Evolutionary conservation across 1,140 invertebrate genomes (phyloP).

Genomic region (Zaprionus inermis): DNA sequence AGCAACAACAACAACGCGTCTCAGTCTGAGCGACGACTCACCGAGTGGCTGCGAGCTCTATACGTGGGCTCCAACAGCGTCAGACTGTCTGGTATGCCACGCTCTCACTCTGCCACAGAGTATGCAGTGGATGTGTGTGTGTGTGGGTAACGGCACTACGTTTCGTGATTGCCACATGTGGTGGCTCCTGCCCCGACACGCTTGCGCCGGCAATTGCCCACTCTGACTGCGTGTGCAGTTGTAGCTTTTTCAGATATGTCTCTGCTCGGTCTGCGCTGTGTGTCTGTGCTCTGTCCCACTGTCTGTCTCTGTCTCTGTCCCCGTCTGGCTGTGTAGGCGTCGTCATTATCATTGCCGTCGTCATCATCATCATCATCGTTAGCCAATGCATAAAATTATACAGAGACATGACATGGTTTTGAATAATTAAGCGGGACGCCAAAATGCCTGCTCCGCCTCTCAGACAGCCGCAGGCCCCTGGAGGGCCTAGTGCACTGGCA

Average conservation of each 20-base stretch:
- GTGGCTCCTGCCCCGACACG: conserved; percentile 39
- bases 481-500: conserved; percentile 9
- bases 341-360: conserved; percentile 47
- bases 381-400: conserved; percentile 84
- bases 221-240: conserved; percentile 47
- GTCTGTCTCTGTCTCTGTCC: conserved; percentile 40
- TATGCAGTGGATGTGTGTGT: conserved; percentile 22
- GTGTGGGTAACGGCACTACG: conserved; percentile 54
- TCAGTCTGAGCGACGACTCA: conserved; percentile 44
- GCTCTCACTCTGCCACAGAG: conserved; percentile 49
- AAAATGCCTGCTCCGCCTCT: conserved; percentile 32
- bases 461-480: background rate
- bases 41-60: conserved; percentile 48
- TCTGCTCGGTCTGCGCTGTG: conserved; percentile 35
- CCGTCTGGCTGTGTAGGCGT: conserved; percentile 70
- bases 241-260: conserved; percentile 53
- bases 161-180: conserved; percentile 58
- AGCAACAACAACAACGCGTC: conserved; percentile 21
- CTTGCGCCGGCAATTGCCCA: conserved; percentile 34
- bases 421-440: conserved; percentile 83
- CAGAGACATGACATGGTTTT: conserved; percentile 84
- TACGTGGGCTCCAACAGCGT: conserved; percentile 84
- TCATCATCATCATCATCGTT: conserved; percentile 55
- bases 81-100: conserved; percentile 83
- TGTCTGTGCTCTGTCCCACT: conserved; percentile 36